phyloP scores from a whole-genome alignment of 2,113 vertebrate genomes.

The Takifugu bimaculatus region DNA sequence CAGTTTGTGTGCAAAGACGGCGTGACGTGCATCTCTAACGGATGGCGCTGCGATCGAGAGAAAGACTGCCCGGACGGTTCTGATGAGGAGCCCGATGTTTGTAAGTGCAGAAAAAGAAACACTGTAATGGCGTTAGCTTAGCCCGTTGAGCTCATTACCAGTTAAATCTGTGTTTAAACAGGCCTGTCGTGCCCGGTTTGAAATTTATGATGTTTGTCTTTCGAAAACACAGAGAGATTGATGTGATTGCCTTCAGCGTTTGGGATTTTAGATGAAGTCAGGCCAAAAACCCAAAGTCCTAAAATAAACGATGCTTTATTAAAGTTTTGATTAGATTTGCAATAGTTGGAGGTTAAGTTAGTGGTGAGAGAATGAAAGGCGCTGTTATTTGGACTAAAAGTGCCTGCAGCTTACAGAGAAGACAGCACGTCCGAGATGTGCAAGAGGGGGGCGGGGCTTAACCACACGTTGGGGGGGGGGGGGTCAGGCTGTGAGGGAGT shows the following conservation, averaged over 20 bases:
- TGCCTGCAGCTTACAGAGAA: conserved; percentile 42
- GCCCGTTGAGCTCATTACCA: background rate
- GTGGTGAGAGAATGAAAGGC: no score
- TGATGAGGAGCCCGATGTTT: conserved; percentile 92
- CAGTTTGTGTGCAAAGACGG: conserved; percentile 97
- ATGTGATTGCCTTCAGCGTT: conserved; percentile 35
- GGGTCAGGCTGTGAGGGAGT: conserved; percentile 10
- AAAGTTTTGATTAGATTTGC: conserved; percentile 46
- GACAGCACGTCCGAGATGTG: conserved; percentile 21
- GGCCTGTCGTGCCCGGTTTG: conserved; percentile 45
- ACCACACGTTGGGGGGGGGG: background rate
- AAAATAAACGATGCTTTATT: conserved; percentile 22
- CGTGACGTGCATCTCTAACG: conserved; percentile 96
- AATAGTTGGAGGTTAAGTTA: conserved; percentile 27
- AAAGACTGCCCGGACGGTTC: conserved; percentile 97
- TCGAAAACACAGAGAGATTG: background rate
- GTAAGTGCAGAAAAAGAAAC: conserved; percentile 73
- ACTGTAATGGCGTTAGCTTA: no score
- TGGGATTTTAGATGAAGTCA: no score
- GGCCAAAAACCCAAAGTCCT: no score
- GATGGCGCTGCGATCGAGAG: conserved; percentile 96
- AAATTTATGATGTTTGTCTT: conserved; percentile 53
- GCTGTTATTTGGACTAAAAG: conserved; percentile 18
- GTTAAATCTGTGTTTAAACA: conserved; percentile 31
- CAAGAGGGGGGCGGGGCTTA: conserved; percentile 4